phyloP scores from a whole-genome alignment of 2,888 invertebrate genomes.

The Pecten maximus region DNA sequence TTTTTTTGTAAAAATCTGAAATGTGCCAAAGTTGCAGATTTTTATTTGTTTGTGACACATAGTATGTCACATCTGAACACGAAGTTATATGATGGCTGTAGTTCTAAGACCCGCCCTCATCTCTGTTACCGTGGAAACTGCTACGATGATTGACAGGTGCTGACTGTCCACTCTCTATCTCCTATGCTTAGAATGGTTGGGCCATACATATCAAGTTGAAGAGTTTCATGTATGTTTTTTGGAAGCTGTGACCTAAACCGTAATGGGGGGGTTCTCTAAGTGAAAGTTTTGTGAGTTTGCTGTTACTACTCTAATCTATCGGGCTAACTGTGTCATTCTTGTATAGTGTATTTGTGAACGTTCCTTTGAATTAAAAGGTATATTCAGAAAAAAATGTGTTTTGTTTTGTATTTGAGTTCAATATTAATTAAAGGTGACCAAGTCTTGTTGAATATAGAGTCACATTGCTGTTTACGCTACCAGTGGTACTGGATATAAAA shows the following conservation, averaged over 20 bases:
- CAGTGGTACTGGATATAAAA: too few relatives aligned
- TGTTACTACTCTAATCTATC: conserved; percentile 30
- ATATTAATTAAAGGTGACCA: too few relatives aligned
- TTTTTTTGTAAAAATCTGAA: conserved; percentile 13
- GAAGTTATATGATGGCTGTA: conserved; percentile 33
- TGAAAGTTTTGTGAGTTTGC: conserved; percentile 28
- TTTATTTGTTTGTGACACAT: background rate
- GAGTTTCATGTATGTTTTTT: background rate
- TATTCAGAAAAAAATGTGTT: conserved; percentile 14
- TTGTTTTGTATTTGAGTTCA: too few relatives aligned
- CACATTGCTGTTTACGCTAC: too few relatives aligned
- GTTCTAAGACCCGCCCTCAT: conserved; percentile 33
- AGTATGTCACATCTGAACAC: background rate
- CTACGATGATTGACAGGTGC: conserved; percentile 31
- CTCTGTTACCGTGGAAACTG: conserved; percentile 35
- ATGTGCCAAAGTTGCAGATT: conserved; percentile 35
- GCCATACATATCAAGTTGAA: conserved; percentile 33
- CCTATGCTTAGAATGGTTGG: conserved; percentile 27
- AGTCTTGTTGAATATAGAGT: too few relatives aligned
- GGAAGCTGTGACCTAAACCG: conserved; percentile 21
- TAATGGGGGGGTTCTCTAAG: conserved; percentile 13
- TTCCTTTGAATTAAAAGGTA: conserved; percentile 35
- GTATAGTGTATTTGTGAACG: conserved; percentile 35
- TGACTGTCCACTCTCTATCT: background rate
- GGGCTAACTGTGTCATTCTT: conserved; percentile 35